These are phyloP conservation scores for Stomorhina lunata DNA, from an alignment of 2,888 invertebrate species.

Conservation along the genomic window DNA sequence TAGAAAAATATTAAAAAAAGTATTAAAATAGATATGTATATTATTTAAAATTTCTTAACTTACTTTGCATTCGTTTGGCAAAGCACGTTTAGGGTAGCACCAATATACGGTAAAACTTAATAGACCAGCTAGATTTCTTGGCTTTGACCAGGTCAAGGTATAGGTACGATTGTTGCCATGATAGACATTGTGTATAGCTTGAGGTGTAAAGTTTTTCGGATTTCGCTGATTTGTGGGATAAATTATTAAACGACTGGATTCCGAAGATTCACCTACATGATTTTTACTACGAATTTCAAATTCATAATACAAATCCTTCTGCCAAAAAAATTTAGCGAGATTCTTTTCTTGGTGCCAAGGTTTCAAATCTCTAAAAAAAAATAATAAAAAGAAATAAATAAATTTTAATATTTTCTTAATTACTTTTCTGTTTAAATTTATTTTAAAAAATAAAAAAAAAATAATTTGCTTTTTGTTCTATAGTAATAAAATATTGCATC, in stretches of 20 bases:
- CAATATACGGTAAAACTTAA: conserved; percentile 91
- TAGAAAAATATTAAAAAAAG: no score
- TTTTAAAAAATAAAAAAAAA: neutral
- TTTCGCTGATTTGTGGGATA: conserved; percentile 69
- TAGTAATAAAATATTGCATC: no score
- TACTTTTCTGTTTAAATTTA: neutral
- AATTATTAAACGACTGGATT: conserved; percentile 71
- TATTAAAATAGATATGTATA: neutral
- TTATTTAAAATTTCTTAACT: conserved; percentile 13
- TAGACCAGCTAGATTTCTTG: conserved; percentile 77
- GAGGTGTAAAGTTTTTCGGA: conserved; percentile 68
- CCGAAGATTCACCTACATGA: conserved; percentile 70
- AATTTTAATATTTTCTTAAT: neutral
- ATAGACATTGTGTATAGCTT: conserved; percentile 83
- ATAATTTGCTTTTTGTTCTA: no score
- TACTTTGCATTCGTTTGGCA: conserved; percentile 83
- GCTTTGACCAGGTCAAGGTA: conserved; percentile 87
- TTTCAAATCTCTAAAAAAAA: conserved; percentile 50
- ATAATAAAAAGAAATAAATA: neutral
- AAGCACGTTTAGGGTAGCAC: conserved; percentile 83
- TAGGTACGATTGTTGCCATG: conserved; percentile 84
- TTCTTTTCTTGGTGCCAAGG: conserved; percentile 69
- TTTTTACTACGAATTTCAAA: conserved; percentile 74
- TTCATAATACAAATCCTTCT: conserved; percentile 69
- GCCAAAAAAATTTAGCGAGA: conserved; percentile 72